Conservation (phyloP, 1,140 invertebrate species). For the Rhagoletis zephyria region DNA sequence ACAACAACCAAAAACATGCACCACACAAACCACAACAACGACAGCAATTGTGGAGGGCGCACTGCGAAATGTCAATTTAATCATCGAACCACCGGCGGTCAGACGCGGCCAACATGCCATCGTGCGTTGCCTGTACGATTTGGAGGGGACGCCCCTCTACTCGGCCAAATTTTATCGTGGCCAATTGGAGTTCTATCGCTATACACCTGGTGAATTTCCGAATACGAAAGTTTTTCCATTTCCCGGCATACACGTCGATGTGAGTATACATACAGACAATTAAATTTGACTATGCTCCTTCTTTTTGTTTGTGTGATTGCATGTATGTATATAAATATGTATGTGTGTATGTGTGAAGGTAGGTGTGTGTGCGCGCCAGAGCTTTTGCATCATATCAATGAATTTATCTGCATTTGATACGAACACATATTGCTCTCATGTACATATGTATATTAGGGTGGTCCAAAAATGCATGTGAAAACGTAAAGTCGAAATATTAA, state of each 20-base stretch:
- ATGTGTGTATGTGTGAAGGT: background rate
- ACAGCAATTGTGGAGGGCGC: conserved; percentile 68
- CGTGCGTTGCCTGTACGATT: conserved; percentile 82
- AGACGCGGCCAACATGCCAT: conserved; percentile 79
- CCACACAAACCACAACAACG: background rate
- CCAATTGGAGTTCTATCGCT: conserved; percentile 85
- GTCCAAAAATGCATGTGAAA: too few species aligned
- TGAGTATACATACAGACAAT: conserved; percentile 76
- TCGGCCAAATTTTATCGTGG: conserved; percentile 86
- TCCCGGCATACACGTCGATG: conserved; percentile 82
- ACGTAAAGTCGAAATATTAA: too few species aligned
- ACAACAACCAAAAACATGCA: background rate
- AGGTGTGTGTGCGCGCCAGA: background rate
- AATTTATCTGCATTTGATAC: conserved; percentile 13
- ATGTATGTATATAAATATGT: background rate
- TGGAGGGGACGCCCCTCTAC: conserved; percentile 83
- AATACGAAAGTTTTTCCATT: conserved; percentile 82
- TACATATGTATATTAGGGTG: background rate
- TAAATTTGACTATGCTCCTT: too few species aligned
- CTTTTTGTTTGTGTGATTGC: background rate
- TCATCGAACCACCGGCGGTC: conserved; percentile 77
- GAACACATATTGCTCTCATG: background rate
- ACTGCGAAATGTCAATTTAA: conserved; percentile 75
- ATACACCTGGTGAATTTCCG: conserved; percentile 80
- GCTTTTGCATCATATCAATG: background rate